Base-by-base conservation (phyloP, 2,888 invertebrate genomes). In the Alcis repandata region DNA sequence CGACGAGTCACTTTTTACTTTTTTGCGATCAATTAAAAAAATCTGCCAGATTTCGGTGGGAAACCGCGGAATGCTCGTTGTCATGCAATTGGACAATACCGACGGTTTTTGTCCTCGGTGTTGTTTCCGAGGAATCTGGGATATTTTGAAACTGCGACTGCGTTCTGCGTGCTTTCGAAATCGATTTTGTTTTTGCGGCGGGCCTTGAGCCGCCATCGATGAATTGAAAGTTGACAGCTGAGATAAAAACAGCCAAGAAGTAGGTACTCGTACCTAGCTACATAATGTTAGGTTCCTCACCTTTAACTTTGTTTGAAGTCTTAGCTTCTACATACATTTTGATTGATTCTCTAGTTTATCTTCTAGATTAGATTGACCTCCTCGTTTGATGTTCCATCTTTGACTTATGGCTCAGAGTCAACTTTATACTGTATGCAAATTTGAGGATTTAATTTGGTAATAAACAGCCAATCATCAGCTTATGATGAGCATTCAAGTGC, bases 21-120 rank as follows among this genome's bases (percentile, higher is more conserved):
- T 66, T 87, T 84, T 80, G 33, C 43, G 75, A 82, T 83, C 85
- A 87, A 86, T 87, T 85, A 86, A 86, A 88, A 85, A 84, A 88
- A 72, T 79, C 74, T 76, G 69, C 73, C 82, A 84, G 83, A 84
- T 87, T 91, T 90, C 84, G 88, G 87, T 91, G 92, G 91, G 92
- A 92, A 91, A 90, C 82, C 79, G 78, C 76, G 76, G 76, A 83
- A 85, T 85, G 83, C 71, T 82, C 69, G 74, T 76, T 79, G 79
- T 80, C 80, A 82, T 85, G 87, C 86, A 85, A 84, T 86, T 87
- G 85, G 78, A 86, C 82, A 82, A 83, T 85, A 82, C 80, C 73
- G 78, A 72, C 63, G 52, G 71, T 89, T 90, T 90, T 89, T 87
- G 80, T 75, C 59, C 40, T 64, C 75, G 64, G 75, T 75, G 79